These are phyloP conservation scores for Drosophila bipectinata DNA, from an alignment of 1,140 invertebrate species.

Conservation along the genomic window DNA sequence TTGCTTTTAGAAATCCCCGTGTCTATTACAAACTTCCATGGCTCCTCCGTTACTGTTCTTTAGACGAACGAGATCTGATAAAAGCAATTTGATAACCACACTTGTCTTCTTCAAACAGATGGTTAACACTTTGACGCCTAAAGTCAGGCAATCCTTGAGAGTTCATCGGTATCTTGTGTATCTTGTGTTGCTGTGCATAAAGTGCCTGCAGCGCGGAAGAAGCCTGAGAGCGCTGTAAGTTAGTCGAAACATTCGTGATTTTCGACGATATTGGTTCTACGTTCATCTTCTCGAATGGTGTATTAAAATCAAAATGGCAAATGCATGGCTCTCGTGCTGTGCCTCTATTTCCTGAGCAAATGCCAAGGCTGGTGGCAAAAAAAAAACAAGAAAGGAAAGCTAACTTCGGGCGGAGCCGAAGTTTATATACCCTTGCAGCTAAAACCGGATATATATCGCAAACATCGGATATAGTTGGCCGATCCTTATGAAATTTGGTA, in stretches of 20 bases:
- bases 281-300: neutral
- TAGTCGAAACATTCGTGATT: neutral
- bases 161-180: neutral
- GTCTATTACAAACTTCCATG: neutral
- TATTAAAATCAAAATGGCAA: too few relatives aligned
- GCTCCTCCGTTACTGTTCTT: neutral
- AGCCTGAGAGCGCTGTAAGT: neutral
- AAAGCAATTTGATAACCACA: constrained; percentile 17
- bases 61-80: neutral
- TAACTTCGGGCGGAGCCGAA: too few relatives aligned
- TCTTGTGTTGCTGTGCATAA: neutral
- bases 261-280: neutral
- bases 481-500: too few relatives aligned
- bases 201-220: neutral
- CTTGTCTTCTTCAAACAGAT: constrained; percentile 1
- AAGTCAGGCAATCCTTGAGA: neutral
- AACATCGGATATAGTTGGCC: too few relatives aligned
- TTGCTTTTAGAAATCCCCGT: neutral
- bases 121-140: constrained; percentile 1
- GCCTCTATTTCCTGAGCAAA: too few relatives aligned
- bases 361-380: too few relatives aligned
- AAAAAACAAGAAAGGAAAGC: too few relatives aligned
- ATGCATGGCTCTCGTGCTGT: too few relatives aligned
- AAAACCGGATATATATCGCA: too few relatives aligned
- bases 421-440: too few relatives aligned